Conservation (phyloP, 2,113 vertebrate species). For the Peromyscus maniculatus region DNA sequence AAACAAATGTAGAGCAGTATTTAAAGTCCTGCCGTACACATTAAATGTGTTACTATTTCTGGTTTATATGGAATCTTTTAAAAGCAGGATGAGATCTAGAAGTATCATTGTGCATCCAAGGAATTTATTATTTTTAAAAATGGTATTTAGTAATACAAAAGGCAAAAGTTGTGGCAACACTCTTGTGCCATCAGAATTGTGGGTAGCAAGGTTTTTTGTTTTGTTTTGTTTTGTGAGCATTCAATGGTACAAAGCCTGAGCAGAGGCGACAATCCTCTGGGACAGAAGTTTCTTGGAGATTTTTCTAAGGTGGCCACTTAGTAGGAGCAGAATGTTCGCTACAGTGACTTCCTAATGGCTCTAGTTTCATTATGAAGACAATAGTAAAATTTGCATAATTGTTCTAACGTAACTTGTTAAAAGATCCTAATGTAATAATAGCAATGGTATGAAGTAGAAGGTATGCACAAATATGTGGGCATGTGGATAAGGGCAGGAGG, state of each 20-base stretch:
- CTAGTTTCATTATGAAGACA: conserved; percentile 37
- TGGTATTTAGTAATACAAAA: background rate
- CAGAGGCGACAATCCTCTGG: background rate
- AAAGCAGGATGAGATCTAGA: conserved; percentile 18
- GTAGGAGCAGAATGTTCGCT: background rate
- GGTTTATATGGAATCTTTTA: conserved; percentile 32
- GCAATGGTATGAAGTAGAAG: background rate
- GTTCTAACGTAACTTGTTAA: background rate
- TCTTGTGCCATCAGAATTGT: background rate
- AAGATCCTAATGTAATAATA: conserved; percentile 6
- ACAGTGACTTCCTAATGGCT: background rate
- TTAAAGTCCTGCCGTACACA: background rate
- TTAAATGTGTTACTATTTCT: conserved; percentile 10
- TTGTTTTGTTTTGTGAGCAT: background rate
- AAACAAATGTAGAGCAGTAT: background rate
- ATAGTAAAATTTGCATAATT: conserved; percentile 44
- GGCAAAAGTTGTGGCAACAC: background rate
- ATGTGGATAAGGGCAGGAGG: background rate
- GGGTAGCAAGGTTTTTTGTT: background rate
- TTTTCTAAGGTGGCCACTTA: background rate
- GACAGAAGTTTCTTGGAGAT: background rate
- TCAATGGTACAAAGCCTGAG: background rate
- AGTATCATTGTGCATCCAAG: background rate
- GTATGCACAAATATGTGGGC: background rate
- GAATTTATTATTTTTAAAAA: conserved; percentile 32